Conservation (phyloP, 2,888 invertebrate species). For the Augiades crinisus region DNA sequence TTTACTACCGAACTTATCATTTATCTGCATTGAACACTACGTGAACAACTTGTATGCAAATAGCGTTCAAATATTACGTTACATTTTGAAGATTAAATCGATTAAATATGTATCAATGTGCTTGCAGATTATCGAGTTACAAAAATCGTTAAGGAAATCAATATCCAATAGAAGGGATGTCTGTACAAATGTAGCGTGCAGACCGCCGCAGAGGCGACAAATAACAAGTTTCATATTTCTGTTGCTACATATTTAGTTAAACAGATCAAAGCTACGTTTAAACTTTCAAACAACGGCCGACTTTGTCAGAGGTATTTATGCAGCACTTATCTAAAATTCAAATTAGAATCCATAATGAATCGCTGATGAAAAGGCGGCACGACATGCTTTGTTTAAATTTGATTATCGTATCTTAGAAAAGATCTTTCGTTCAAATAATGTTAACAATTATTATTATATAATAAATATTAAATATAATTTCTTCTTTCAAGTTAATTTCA, state of each 20-base stretch:
- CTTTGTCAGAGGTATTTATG: slow-evolving; percentile 11
- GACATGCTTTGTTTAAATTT: slow-evolving; percentile 15
- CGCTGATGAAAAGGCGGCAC: slow-evolving; percentile 10
- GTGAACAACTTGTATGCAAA: too few species aligned
- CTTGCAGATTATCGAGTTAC: too few species aligned
- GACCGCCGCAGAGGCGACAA: neutral
- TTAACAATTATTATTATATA: too few species aligned
- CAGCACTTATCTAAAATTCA: slow-evolving; percentile 24
- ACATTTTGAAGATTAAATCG: too few species aligned
- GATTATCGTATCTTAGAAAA: neutral
- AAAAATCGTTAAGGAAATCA: too few species aligned
- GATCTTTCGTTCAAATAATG: neutral
- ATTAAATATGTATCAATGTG: too few species aligned
- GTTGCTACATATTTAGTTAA: slow-evolving; percentile 1
- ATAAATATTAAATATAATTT: too few species aligned
- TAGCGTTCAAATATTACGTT: too few species aligned
- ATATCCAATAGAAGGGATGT: too few species aligned
- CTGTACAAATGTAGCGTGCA: slow-evolving; percentile 7
- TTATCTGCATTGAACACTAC: too few species aligned
- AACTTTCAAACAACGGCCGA: slow-evolving; percentile 12
- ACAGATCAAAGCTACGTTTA: slow-evolving; percentile 14
- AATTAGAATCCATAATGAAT: slow-evolving; percentile 20
- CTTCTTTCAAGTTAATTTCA: too few species aligned
- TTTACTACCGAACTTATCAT: too few species aligned
- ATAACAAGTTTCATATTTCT: slow-evolving; percentile 11